These are phyloP conservation scores for Nebria brevicollis DNA, from an alignment of 2,888 invertebrate genomes.

Conservation along the genomic window DNA sequence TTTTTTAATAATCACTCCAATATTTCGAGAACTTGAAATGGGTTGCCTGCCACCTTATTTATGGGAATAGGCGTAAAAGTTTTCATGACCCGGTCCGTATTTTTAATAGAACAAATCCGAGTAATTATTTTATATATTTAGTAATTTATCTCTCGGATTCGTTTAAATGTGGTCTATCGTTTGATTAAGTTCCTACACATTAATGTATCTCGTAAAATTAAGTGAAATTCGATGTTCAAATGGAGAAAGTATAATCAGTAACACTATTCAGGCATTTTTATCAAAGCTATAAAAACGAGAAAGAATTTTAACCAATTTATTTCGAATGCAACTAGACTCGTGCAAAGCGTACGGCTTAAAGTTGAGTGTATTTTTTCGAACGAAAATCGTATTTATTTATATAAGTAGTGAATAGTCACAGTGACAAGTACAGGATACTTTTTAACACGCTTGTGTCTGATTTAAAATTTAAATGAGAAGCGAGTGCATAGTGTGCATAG, in stretches of 20 bases:
- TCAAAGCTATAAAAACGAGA: neutral
- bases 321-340: neutral
- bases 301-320: neutral
- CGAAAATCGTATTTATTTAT: neutral
- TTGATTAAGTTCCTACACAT: neutral
- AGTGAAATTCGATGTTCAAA: neutral
- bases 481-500: neutral
- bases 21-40: too few species aligned
- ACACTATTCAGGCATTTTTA: neutral
- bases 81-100: too few species aligned
- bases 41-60: too few species aligned
- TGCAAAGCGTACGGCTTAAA: too few species aligned
- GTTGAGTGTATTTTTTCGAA: neutral
- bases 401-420: neutral
- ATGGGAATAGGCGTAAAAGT: too few species aligned
- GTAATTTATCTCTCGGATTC: neutral
- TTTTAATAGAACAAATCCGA: too few species aligned
- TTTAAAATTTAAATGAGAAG: neutral
- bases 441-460: neutral
- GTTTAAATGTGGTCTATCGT: neutral
- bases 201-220: neutral
- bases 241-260: neutral
- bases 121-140: neutral
- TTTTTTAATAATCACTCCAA: too few species aligned
- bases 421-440: conserved; percentile 1